Base-by-base conservation (phyloP, 53 echinoderm and acorn worm genomes). In the Stichopus horrens region DNA sequence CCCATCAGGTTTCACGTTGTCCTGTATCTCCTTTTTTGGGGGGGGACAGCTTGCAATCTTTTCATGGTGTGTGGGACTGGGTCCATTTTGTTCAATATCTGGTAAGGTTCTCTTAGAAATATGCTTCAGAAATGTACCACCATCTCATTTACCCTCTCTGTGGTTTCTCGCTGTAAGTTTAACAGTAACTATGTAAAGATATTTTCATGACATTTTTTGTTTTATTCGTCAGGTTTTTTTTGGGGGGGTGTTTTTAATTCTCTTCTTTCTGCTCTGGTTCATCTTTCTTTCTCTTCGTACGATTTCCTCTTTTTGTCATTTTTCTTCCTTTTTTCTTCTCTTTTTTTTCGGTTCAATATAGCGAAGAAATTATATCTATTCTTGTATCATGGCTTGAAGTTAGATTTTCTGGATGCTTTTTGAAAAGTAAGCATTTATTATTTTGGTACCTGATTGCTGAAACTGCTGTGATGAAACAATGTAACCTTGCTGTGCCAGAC, bases 111-210 rank as follows among this genome's bases (percentile, higher is more conserved):
- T 7, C 18, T 8, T 14, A 14, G 2, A 5, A 7, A 7, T 19
- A 7, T 51, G 37, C 53, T 5, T 13, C 7, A 7, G 53, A 76
- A 23, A 10, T 76, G 51, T 52, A 52, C 16, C 54, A 52, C 7
- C 53, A 0, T 54, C 37, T 37, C 37, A 37, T 37, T 37, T 51
- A 10, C 19, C 19, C 5, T 7, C 6, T 79, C 55, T 7, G 13
- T 54, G 7, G 37, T 76, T 23, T 77, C 16, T 77, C 16, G 9
- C 9, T 18, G n/a, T 79, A 52, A 10, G 53, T 4, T 10, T 6
- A 79, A 79, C 79, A 79, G 79, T 79, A 79, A 79, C 79, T 79
- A 79, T 79, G 56, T 79, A 55, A 79, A 56, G 79, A 79, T 19
- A 79, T 79, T 52, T 54, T 13, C 19, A 55, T 52, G 79, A 54